These are phyloP conservation scores for Siphamia tubifer DNA, from an alignment of 2,113 vertebrate genomes.

Conservation along the genomic window DNA sequence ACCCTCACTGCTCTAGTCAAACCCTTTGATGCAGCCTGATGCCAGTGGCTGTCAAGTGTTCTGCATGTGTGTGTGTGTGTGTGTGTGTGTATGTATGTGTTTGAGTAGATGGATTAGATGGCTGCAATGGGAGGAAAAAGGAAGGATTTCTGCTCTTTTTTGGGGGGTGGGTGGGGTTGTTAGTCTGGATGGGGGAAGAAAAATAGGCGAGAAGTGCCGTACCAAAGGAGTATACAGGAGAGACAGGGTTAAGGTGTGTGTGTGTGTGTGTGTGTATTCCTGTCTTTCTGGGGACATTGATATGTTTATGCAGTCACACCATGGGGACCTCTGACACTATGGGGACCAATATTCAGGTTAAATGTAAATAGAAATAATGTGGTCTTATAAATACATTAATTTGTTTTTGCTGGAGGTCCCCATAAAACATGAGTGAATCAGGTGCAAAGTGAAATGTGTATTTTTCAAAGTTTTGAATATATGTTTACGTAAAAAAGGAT, in stretches of 20 bases:
- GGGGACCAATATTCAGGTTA: too few relatives aligned
- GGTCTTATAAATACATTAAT: too few relatives aligned
- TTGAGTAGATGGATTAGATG: slow-evolving; percentile 22
- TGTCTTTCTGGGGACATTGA: too few relatives aligned
- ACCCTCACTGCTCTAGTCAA: slow-evolving; percentile 22
- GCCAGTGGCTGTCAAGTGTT: slow-evolving; percentile 24
- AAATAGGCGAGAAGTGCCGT: neutral
- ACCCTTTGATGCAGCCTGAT: slow-evolving; percentile 49
- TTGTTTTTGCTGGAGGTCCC: too few relatives aligned
- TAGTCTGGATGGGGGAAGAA: neutral
- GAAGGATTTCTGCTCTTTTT: slow-evolving; percentile 1
- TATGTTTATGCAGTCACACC: too few relatives aligned
- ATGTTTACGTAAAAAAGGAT: too few relatives aligned
- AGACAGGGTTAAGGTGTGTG: neutral
- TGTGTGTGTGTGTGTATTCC: neutral
- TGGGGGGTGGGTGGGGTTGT: neutral
- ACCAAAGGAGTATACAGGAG: neutral
- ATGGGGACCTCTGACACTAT: too few relatives aligned
- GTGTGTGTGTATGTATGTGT: slow-evolving; percentile 5
- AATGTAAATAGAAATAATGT: too few relatives aligned
- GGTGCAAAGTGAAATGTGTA: too few relatives aligned
- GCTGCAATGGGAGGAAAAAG: slow-evolving; percentile 10
- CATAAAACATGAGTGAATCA: too few relatives aligned
- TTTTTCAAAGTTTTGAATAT: too few relatives aligned
- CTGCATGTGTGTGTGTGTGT: neutral